Evolutionary conservation across 1,140 invertebrate genomes (phyloP).

Genomic region (Drosophila punjabiensis): DNA sequence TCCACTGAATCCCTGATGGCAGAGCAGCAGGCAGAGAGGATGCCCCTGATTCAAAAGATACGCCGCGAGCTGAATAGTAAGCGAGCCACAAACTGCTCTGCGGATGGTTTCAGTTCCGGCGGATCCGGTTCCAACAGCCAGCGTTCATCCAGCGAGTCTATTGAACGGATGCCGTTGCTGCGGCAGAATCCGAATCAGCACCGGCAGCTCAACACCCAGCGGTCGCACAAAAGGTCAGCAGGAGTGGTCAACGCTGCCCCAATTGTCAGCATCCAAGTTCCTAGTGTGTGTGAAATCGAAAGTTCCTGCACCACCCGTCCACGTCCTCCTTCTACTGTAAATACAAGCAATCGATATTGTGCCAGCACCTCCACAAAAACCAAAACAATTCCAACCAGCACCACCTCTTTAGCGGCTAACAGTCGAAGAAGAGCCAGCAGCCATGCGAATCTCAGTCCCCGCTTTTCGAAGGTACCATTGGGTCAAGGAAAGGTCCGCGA

Average conservation of each 20-base stretch:
- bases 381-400: slow-evolving; percentile 55
- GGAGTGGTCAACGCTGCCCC: slow-evolving; percentile 37
- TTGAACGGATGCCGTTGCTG: slow-evolving; percentile 77
- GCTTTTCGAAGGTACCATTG: slow-evolving; percentile 49
- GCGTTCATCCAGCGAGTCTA: slow-evolving; percentile 79
- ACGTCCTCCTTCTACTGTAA: slow-evolving; percentile 67
- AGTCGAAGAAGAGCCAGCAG: slow-evolving; percentile 47
- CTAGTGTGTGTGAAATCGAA: slow-evolving; percentile 78
- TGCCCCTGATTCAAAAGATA: slow-evolving; percentile 80
- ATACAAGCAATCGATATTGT: slow-evolving; percentile 81
- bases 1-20: slow-evolving; percentile 67
- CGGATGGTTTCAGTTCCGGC: slow-evolving; percentile 65
- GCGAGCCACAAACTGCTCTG: slow-evolving; percentile 67
- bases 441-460: slow-evolving; percentile 72
- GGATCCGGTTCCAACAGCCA: slow-evolving; percentile 79
- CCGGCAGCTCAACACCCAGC: slow-evolving; percentile 70
- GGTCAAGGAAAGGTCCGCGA: slow-evolving; percentile 86
- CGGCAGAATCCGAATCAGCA: slow-evolving; percentile 57
- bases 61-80: slow-evolving; percentile 76
- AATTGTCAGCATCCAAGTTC: slow-evolving; percentile 76
- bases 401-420: slow-evolving; percentile 30
- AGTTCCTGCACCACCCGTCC: slow-evolving; percentile 74
- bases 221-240: slow-evolving; percentile 80
- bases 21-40: slow-evolving; percentile 58
- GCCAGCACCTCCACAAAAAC: slow-evolving; percentile 64